These are phyloP conservation scores for Microctenopoma lineatum DNA, from an alignment of 2,797 vertebrate genomes.

Conservation along the genomic window DNA sequence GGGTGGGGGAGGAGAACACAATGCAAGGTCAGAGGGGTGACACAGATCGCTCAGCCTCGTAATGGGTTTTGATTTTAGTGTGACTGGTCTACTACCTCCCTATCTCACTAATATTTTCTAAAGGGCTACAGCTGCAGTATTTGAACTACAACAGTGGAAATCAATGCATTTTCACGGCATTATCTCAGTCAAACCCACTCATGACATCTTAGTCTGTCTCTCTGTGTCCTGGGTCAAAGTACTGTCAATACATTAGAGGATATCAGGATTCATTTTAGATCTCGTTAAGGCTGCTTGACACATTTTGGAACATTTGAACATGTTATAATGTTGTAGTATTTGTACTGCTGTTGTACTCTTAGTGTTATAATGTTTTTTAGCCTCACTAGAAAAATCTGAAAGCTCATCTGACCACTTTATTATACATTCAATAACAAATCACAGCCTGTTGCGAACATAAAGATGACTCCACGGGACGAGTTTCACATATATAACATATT, in stretches of 20 bases:
- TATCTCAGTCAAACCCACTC: not conserved
- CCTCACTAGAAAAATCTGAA: not conserved
- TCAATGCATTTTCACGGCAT: not conserved
- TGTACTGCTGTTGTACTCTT: no score
- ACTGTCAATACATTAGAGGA: not conserved
- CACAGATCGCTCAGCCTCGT: not conserved
- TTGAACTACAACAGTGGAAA: not conserved
- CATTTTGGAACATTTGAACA: not conserved
- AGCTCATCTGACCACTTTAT: not conserved
- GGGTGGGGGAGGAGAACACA: conserved; percentile 28
- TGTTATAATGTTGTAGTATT: not conserved
- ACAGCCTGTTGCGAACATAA: no score
- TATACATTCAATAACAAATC: not conserved
- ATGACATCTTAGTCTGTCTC: not conserved
- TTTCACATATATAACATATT: not conserved
- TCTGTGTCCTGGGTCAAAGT: not conserved
- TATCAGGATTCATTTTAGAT: not conserved
- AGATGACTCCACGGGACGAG: no score
- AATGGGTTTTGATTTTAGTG: not conserved
- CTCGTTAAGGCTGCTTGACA: no score
- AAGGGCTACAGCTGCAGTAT: not conserved
- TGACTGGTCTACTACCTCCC: conserved; percentile 3
- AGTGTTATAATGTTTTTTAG: no score
- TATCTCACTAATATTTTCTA: not conserved
- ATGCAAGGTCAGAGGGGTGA: conserved; percentile 10